phyloP scores from a whole-genome alignment of 2,113 vertebrate genomes.

The Orycteropus afer region DNA sequence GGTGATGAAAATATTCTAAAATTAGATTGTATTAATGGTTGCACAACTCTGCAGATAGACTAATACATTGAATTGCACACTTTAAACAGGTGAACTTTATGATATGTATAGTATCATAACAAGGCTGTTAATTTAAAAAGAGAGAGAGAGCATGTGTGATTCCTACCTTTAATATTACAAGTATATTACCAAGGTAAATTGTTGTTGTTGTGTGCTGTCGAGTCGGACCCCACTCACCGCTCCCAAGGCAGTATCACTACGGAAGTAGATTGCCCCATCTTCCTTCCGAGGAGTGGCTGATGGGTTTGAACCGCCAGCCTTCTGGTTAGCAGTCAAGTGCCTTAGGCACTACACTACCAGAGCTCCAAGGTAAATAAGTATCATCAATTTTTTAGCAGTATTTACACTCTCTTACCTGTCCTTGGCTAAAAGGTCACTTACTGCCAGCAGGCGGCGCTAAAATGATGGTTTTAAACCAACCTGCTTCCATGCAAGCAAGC shows the following conservation, averaged over 20 bases:
- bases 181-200: too few species aligned
- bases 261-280: too few species aligned
- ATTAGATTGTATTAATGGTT: not conserved
- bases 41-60: not conserved
- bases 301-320: too few species aligned
- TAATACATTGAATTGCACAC: not conserved
- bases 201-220: too few species aligned
- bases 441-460: constrained; percentile 85
- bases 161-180: not conserved
- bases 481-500: not conserved
- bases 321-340: too few species aligned
- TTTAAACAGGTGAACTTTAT: not conserved
- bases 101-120: not conserved
- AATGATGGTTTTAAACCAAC: constrained; percentile 60
- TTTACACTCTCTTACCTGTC: not conserved
- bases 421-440: constrained; percentile 2
- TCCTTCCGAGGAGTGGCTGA: too few species aligned
- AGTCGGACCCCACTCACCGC: too few species aligned
- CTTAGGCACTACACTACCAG: too few species aligned
- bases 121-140: not conserved
- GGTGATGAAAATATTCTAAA: not conserved
- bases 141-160: not conserved
- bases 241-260: too few species aligned
- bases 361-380: not conserved
- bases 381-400: not conserved